These are phyloP conservation scores for Dromas ardeola DNA, from an alignment of 2,113 vertebrate species.

Conservation along the genomic window DNA sequence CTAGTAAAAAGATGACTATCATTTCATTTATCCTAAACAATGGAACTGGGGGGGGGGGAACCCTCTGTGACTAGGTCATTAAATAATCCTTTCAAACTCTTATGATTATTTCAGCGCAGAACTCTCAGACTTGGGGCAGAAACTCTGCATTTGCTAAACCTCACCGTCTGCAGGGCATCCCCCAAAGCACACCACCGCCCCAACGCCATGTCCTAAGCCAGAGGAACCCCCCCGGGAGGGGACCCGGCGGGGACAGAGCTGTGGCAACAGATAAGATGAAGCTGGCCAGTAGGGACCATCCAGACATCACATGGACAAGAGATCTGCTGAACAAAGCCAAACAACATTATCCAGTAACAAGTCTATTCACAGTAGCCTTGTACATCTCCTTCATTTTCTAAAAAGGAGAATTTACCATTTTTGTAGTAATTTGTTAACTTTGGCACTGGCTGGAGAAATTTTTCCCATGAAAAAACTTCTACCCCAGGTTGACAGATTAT, in stretches of 20 bases:
- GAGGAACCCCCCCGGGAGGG: not conserved
- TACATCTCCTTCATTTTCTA: not conserved
- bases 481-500: not conserved
- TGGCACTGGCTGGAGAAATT: not conserved
- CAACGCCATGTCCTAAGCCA: not conserved
- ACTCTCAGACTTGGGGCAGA: conserved; percentile 1
- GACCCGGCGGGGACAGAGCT: accelerated
- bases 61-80: not conserved
- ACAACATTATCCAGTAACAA: not conserved
- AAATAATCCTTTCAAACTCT: not conserved
- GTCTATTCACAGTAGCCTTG: not conserved
- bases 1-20: conserved; percentile 13
- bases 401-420: not conserved
- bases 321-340: not conserved
- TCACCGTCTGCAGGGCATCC: not conserved
- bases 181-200: not conserved
- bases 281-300: not conserved
- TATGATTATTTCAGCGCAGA: not conserved
- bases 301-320: not conserved
- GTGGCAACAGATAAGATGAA: not conserved
- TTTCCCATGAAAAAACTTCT: not conserved
- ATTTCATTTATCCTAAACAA: conserved; percentile 5
- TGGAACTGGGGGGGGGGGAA: not conserved
- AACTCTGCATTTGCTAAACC: not conserved
- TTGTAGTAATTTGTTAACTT: not conserved